These are phyloP conservation scores for Mycalesis mineus DNA, from an alignment of 2,888 invertebrate genomes.

Conservation along the genomic window DNA sequence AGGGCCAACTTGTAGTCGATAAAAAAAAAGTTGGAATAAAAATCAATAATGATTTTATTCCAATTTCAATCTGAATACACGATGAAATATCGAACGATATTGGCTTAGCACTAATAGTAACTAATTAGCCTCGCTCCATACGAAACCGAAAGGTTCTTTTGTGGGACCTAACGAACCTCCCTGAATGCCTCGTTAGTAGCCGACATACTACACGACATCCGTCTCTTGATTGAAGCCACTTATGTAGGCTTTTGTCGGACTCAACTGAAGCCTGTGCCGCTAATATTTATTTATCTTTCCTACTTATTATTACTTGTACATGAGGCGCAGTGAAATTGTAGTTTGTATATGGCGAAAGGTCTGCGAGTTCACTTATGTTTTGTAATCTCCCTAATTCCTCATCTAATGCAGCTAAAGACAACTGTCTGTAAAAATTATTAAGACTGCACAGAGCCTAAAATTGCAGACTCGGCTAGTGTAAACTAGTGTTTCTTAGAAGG, in stretches of 20 bases:
- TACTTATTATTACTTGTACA: no score
- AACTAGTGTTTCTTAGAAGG: no score
- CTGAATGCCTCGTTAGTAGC: slow-evolving; percentile 8
- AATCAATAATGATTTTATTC: background rate
- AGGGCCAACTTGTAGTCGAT: no score
- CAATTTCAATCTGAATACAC: background rate
- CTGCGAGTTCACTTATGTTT: no score
- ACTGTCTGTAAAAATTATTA: no score
- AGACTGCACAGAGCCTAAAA: no score
- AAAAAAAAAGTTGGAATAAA: no score
- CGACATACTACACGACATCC: background rate
- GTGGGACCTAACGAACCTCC: background rate
- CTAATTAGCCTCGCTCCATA: background rate
- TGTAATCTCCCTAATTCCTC: no score
- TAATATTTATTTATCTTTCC: background rate
- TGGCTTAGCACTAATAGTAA: background rate
- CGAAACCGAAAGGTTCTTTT: background rate
- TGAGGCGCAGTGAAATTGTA: no score
- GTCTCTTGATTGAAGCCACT: slow-evolving; percentile 1
- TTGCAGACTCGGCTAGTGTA: no score
- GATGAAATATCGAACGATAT: background rate
- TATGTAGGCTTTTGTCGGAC: background rate
- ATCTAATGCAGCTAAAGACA: no score
- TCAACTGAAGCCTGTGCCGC: background rate
- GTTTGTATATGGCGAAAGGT: no score